phyloP scores from a whole-genome alignment of 2,888 invertebrate species.

The Apamea anceps region DNA sequence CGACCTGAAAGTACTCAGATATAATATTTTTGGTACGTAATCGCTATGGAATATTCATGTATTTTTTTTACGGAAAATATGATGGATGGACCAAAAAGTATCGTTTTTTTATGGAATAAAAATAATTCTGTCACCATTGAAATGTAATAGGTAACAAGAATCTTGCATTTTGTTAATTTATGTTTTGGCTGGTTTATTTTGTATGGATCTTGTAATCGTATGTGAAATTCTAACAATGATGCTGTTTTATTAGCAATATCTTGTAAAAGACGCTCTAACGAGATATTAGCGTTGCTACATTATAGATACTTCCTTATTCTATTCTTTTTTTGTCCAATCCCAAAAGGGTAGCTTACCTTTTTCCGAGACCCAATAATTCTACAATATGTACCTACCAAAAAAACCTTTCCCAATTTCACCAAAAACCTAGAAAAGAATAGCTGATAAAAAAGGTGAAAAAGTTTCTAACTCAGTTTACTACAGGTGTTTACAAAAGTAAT shows the following conservation, averaged over 20 bases:
- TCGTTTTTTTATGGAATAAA: background rate
- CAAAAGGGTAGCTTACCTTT: background rate
- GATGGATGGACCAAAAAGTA: background rate
- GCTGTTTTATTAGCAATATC: background rate
- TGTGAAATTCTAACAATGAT: background rate
- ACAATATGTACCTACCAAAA: background rate
- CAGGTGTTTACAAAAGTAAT: conserved; percentile 55
- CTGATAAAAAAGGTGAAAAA: conserved; percentile 43
- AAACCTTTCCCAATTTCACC: conserved; percentile 3
- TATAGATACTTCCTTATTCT: background rate
- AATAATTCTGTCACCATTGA: background rate
- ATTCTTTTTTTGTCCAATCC: background rate
- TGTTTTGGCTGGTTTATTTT: background rate
- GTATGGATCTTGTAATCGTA: background rate
- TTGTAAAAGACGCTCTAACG: background rate
- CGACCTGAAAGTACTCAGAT: background rate
- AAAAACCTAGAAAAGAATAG: conserved; percentile 35
- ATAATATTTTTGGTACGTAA: background rate
- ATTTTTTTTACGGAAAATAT: background rate
- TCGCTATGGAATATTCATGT: background rate
- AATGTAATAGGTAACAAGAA: background rate
- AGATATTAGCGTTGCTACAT: background rate
- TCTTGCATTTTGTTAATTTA: background rate
- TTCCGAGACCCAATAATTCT: background rate
- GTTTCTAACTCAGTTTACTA: conserved; percentile 54